Evolutionary conservation across 2,888 invertebrate species (phyloP), one percentile per base, ranked within the genome.

Genomic region (Brachypalpus laphriformis): DNA sequence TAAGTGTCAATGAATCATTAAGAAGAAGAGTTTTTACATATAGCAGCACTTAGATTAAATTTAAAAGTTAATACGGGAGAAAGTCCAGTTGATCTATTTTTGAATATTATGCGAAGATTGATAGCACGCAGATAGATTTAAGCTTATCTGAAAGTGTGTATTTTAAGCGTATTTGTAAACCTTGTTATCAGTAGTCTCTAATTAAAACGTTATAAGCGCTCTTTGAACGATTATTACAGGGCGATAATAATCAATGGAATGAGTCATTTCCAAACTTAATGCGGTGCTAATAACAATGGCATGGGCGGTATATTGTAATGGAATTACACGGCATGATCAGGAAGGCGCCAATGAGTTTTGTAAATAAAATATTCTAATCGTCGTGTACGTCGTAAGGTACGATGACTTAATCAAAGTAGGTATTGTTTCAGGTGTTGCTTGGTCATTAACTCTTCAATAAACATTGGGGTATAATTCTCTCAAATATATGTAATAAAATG

Each of bases 1-100:
- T 45, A 22, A 47, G 34, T 59, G 49, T 37, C 37, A 37, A 28
- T 71, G 71, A 71, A 49, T 71, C 71, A 71, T 37, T 49, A 34
- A 25, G 31, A 14, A 45, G 40, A 28, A n/a, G 9, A 47, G 63
- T 22, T 2, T n/a, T n/a, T n/a, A n/a, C 2, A 18, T 16, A 14
- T 2, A 28, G 8, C 8, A 31, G 49, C n/a, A 59, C 22, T n/a
- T 9, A 3, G 18, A 56, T 56, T 54, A 16, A 16, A 16, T 31
- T 8, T 16, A 31, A 16, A 5, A 14, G 8, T 18, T 31, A 9
- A 16, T n/a, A 8, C 7, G 0, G 18, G 71, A 47, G 37, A 71
- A 59, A 71, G 59, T 49, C 25, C 6, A 49, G 25, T 25, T 22
- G 18, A 9, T 31, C 71, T 59, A 71, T 49, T 71, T 71, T 71